Conservation (phyloP, 2,113 vertebrate genomes). For the Dromaius novaehollandiae region DNA sequence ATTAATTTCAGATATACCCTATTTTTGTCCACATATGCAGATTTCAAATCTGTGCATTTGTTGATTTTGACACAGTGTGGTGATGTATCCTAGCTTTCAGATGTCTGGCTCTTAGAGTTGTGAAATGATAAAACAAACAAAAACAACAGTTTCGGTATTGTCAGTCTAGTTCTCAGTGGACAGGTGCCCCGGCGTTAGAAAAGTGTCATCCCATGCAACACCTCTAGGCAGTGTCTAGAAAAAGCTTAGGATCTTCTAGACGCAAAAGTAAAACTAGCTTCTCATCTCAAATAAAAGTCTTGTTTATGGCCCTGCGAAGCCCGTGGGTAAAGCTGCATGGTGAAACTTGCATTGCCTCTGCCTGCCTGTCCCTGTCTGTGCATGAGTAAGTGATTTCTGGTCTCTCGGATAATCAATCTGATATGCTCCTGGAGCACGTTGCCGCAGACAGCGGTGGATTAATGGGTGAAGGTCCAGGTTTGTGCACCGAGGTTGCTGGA, state of each 20-base stretch:
- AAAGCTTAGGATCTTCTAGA: not conserved
- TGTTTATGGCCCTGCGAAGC: not conserved
- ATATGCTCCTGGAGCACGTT: not conserved
- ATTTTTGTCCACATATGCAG: slow-evolving; percentile 54
- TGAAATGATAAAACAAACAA: slow-evolving; percentile 51
- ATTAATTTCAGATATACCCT: slow-evolving; percentile 33
- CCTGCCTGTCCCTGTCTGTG: not conserved
- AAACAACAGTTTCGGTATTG: slow-evolving; percentile 36
- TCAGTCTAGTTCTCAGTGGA: slow-evolving; percentile 42
- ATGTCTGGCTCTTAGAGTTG: slow-evolving; percentile 52
- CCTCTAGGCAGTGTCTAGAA: not conserved
- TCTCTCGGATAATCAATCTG: not conserved
- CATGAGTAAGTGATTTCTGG: not conserved
- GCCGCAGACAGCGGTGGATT: not conserved
- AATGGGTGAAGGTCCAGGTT: not conserved
- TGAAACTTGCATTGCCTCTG: accelerated
- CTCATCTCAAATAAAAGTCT: accelerated
- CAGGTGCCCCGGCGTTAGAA: slow-evolving; percentile 41
- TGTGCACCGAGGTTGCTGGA: not conserved
- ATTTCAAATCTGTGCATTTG: slow-evolving; percentile 60
- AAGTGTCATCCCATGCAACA: not conserved
- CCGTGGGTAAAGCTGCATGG: not conserved
- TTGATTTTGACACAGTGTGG: slow-evolving; percentile 30
- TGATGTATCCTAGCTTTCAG: slow-evolving; percentile 39
- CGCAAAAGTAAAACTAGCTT: not conserved